Base-by-base conservation (phyloP, 2,113 vertebrate genomes). In the Corydoras sp. region DNA sequence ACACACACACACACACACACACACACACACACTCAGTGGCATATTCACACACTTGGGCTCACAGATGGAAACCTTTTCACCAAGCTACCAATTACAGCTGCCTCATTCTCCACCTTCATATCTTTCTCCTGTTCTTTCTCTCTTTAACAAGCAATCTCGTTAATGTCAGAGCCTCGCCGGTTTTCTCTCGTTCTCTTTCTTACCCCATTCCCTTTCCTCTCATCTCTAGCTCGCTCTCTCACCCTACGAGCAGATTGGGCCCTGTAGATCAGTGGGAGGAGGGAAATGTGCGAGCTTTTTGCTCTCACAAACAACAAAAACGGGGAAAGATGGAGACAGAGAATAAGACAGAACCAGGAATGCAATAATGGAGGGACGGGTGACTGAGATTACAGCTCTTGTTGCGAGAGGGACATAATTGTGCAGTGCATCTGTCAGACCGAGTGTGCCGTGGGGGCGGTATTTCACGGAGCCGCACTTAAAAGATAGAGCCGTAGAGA, bases 11-110 rank as follows among this genome's bases (percentile, higher is more conserved):
- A 65, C 74, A 62, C 62, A 32, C 64, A 65, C 24, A 63, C 74
- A 61, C 71, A 9, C 63, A 35, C 70, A 14, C 59, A 68, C 71
- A 68, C 75, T 64, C 72, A 66, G 24, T 55, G 53, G 68, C 68
- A 75, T 63, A 68, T 63, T 49, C 61, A 31, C 51, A 58, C 50
- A 65, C 59, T 56, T 10, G 64, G 81, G 58, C 49, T 69, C 13
- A 73, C 65, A 80, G 82, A 81, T 84, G 83, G 85, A 88, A 87
- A 88, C 81, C 82, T 84, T 89, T 89, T 87, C 79, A 85, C 87
- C 86, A 88, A 76, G 76, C 86, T 82, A 78, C 89, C 89, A 90
- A 89, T 90, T 90, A 89, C 85, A 85, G 85, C 84, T 71, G 79
- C 83, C 85, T 86, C 81, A 83, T 83, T 83, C 81, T 79, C 82